Conservation (phyloP, 1,140 invertebrate species). For the Linepithema humile region DNA sequence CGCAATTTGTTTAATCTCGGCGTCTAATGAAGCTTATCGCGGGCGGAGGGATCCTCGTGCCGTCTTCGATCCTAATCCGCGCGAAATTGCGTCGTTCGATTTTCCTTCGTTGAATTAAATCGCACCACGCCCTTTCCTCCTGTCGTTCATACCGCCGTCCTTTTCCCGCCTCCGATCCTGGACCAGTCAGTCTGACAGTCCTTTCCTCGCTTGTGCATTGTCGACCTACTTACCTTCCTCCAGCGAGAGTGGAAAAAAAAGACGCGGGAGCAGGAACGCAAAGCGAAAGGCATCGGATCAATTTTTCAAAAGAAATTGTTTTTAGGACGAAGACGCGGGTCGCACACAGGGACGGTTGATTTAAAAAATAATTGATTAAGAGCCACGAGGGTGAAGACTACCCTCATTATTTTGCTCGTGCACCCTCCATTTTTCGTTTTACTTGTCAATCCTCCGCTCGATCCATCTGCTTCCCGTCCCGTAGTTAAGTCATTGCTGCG, state of each 20-base stretch:
- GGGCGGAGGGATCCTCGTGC: constrained; percentile 14
- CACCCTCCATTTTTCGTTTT: not conserved
- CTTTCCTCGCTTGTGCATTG: constrained; percentile 36
- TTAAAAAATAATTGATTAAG: constrained; percentile 65
- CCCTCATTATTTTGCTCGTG: constrained; percentile 43
- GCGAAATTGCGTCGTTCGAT: constrained; percentile 54
- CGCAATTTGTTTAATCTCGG: constrained; percentile 63
- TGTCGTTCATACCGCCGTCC: not conserved
- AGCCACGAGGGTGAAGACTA: constrained; percentile 21
- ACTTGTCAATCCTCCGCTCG: not conserved
- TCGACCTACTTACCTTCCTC: constrained; percentile 57
- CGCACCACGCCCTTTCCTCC: constrained; percentile 17
- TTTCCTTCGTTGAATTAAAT: constrained; percentile 46
- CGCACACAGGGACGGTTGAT: not conserved
- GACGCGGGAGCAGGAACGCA: not conserved
- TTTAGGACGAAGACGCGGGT: not conserved
- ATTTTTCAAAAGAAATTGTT: constrained; percentile 58
- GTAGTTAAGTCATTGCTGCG: not conserved
- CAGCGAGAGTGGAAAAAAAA: not conserved
- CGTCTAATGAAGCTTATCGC: constrained; percentile 63
- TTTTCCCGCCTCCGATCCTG: too few species aligned
- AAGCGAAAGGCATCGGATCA: constrained; percentile 36
- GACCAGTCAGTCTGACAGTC: not conserved
- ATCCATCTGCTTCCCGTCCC: not conserved
- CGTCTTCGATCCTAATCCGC: constrained; percentile 62